These are phyloP conservation scores for Agrochola litura DNA, from an alignment of 2,888 invertebrate species.

Conservation along the genomic window DNA sequence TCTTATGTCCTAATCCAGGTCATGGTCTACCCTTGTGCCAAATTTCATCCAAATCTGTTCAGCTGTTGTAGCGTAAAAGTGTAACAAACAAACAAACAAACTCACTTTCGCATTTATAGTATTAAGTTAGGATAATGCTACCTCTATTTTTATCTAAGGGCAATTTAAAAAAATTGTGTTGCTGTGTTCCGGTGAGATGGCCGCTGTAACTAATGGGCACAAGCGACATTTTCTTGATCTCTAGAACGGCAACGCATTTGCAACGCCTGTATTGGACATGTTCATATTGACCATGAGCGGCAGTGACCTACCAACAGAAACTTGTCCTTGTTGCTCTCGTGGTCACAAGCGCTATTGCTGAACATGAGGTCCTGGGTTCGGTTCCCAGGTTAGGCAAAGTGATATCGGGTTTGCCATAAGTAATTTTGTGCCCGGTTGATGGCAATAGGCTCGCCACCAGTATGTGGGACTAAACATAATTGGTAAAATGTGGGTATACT, in stretches of 20 bases:
- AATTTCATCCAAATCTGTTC: no score
- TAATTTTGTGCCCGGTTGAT: neutral
- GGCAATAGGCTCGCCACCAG: neutral
- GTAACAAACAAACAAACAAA: no score
- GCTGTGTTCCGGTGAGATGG: no score
- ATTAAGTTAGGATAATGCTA: no score
- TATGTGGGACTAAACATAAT: neutral
- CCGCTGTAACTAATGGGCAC: neutral
- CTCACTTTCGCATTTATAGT: no score
- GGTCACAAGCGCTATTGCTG: neutral
- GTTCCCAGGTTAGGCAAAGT: neutral
- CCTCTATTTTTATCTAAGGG: no score
- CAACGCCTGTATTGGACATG: neutral
- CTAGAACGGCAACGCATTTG: neutral
- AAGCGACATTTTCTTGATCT: neutral
- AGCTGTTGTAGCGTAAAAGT: no score
- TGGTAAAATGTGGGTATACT: neutral
- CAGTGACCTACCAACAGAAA: neutral
- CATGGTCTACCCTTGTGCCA: no score
- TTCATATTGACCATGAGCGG: neutral
- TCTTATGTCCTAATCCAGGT: no score
- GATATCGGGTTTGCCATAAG: neutral
- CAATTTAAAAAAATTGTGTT: no score
- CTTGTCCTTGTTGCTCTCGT: neutral
- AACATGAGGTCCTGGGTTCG: neutral